Evolutionary conservation across 2,797 vertebrate species (phyloP), one percentile per base, ranked within the genome.

Genomic region (Ciconia nigra): DNA sequence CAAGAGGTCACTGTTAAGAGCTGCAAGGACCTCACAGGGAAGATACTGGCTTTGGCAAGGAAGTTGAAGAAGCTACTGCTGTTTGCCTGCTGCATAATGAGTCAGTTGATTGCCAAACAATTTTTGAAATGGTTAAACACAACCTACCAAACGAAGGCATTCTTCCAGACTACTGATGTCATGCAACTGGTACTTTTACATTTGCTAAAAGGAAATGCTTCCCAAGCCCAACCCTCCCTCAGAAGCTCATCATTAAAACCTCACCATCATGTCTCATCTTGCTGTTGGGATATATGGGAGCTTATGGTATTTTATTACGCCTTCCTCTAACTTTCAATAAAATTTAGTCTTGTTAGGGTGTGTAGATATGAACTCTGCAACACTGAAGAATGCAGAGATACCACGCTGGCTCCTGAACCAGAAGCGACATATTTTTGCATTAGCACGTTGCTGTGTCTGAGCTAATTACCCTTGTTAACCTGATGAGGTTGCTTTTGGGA

Each of bases 131-230:
- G 29, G 73, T 63, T 94, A 80, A 52, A 58, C 18, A 52, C 54
- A 85, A 73, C 52, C 54, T 87, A 81, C 58, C 47, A 51, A 87
- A 91, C 51, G 59, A 28, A 74, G 62, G 78, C 86, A 63, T 61
- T 87, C 42, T 90, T 95, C 83, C 86, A 96, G 52, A 26, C 83
- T 77, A 46, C 52, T 92, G 84, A 89, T 83, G 85, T 90, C 90
- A 95, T 1, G 0, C 70, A 76, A 62, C 62, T 39, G 44, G 55
- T 58, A 76, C 83, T 85, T 87, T 35, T 29, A 84, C 54, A 55
- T 77, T 42, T 74, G 49, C 49, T 89, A 52, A 77, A 89, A 92
- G 81, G 88, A 96, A 93, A 77, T 35, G 29, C 81, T 90, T 96
- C 90, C 71, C 78, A 87, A 95, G 77, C 88, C 91, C 83, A 91